phyloP scores from a whole-genome alignment of 2,797 vertebrate genomes.

The Malacoraja senta region DNA sequence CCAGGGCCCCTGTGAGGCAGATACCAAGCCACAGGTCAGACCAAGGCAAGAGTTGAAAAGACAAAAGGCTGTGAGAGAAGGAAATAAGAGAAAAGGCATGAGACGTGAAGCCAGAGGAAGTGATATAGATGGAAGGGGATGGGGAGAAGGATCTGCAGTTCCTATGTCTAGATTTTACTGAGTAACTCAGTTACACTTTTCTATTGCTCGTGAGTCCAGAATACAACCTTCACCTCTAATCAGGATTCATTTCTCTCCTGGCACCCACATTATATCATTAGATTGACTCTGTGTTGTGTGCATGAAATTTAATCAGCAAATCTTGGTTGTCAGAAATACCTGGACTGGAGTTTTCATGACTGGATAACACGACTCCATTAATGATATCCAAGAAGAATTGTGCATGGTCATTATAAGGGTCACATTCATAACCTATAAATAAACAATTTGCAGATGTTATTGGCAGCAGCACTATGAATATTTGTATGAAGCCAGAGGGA shows the following conservation, averaged over 20 bases:
- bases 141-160: no score
- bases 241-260: neutral
- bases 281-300: neutral
- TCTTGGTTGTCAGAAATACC: neutral
- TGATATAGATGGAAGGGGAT: no score
- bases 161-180: neutral
- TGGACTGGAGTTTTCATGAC: neutral
- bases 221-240: neutral
- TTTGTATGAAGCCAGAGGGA: neutral
- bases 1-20: no score
- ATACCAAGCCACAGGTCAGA: no score
- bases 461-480: neutral
- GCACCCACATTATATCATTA: neutral
- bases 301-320: neutral
- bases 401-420: slow-evolving; percentile 63
- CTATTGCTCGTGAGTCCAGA: neutral
- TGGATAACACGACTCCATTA: slow-evolving; percentile 50
- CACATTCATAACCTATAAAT: slow-evolving; percentile 58
- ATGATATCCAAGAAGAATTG: slow-evolving; percentile 70
- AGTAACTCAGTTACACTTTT: neutral
- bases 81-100: no score
- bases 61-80: no score
- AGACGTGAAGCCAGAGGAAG: no score
- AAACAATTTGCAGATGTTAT: slow-evolving; percentile 16
- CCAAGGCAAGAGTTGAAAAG: no score